These are phyloP conservation scores for Bubalus kerabau DNA, from an alignment of 2,113 vertebrate genomes.

Conservation along the genomic window DNA sequence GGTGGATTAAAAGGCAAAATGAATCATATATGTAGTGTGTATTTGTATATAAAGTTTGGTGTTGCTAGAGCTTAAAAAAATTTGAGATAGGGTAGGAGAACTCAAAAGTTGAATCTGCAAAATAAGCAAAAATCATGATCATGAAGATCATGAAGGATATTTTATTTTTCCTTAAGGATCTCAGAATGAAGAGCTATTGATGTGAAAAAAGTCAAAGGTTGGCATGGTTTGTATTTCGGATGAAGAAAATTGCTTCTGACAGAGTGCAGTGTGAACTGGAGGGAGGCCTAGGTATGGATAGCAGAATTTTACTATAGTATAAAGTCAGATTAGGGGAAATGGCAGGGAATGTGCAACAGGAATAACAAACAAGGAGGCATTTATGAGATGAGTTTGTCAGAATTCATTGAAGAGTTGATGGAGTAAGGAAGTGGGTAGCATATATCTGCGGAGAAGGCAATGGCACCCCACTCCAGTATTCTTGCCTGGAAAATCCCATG, in stretches of 20 bases:
- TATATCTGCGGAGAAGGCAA: not conserved
- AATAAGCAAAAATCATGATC: not conserved
- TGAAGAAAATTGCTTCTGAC: not conserved
- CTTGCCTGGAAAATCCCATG: too few relatives aligned
- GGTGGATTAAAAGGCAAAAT: not conserved
- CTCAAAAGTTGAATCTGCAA: not conserved
- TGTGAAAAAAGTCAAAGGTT: not conserved
- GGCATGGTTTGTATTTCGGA: not conserved
- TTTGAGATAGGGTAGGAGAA: fast-evolving
- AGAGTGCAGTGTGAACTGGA: not conserved
- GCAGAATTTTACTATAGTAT: not conserved
- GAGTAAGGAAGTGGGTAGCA: not conserved
- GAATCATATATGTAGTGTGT: not conserved
- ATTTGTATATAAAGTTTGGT: not conserved
- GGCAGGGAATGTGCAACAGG: not conserved
- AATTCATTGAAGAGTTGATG: not conserved
- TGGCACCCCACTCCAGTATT: too few relatives aligned
- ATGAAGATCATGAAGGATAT: not conserved
- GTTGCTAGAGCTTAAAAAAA: not conserved
- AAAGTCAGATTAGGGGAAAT: not conserved
- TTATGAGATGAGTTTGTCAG: not conserved
- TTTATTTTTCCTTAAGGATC: not conserved
- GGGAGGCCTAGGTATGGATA: too few relatives aligned
- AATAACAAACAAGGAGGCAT: not conserved
- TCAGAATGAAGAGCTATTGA: not conserved